Evolutionary conservation across 2,113 vertebrate species (phyloP), one percentile per base, ranked within the genome.

Genomic region (Origma solitaria): DNA sequence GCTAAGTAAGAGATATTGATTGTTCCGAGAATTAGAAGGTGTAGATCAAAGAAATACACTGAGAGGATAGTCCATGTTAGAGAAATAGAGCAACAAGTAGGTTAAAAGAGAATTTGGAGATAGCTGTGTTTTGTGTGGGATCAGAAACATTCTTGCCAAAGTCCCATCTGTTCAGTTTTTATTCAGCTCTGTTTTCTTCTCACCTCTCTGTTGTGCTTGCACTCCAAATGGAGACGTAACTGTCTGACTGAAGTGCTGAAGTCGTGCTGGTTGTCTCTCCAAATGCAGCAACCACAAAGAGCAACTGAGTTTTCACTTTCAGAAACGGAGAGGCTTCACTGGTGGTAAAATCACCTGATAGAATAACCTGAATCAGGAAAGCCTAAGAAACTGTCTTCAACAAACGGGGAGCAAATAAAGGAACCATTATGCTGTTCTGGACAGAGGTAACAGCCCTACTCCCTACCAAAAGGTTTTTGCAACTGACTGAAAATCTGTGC

Each of bases 141-240:
- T 92, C 40, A 45, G 62, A 90, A 54, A 31, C 2, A 3, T 80
- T 79, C 75, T 82, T 90, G 71, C 75, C 54, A 49, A 85, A 90
- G 61, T 60, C 28, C 86, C 89, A 94, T 95, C 80, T 92, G 76
- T 78, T 94, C 77, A 69, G 37, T 54, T 80, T 88, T 69, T 45
- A 53, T 87, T 88, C 76, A 78, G 86, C 47, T 85, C 60, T 94
- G 83, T 92, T 95, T 96, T 86, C 82, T 92, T 94, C 51, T 90
- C 68, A 77, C 76, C 54, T 88, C 82, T 64, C 35, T 77, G 68
- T 83, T 91, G 71, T 88, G 72, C 72, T 96, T 70, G 76, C 50
- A 11, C 51, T 86, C 54, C n/a, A 90, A 79, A 75, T 38, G n/a
- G 51, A 84, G 69, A 50, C 21, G 9, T 24, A 51, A 33, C n/a